Base-by-base conservation (phyloP, 2,113 vertebrate genomes). In the Campylorhamphus procurvoides region DNA sequence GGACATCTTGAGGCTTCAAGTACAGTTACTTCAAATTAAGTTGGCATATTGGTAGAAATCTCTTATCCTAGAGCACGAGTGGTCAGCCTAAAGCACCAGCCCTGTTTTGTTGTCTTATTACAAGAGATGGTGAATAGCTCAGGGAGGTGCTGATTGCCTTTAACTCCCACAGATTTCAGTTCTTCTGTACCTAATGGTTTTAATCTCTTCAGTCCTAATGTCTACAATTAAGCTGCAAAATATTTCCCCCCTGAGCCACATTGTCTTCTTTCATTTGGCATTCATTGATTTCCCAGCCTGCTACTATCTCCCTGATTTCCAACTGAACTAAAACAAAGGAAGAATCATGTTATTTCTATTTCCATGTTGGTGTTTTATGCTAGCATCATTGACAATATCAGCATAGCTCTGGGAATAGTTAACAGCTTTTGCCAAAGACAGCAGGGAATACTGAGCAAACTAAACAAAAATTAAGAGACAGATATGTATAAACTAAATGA, bases 281-380 rank as follows among this genome's bases (percentile, higher is more conserved):
- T 93, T 71, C 71, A 82, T 40, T 91, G 72, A 94, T 95, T 96
- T 94, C 62, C 39, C 67, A 66, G 44, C 20, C 52, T 74, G 14
- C 24, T 89, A 68, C 85, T 60, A 52, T 76, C 55, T 90, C 28
- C 17, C 22, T 13, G 7, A 75, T 74, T 94, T 94, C 62, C 74
- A 79, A 4, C 33, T 49, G 47, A 88, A 94, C 56, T 94, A 92
- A 95, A 91, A 92, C 10, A 52, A 37, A 63, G 25, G 22, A 31
- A 89, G 55, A 87, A 80, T 79, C 40, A 37, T 63, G 49, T 71
- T 95, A 69, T 86, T 95, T 94, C 94, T 94, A 87, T 92, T 90
- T 94, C 88, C 66, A 69, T 78, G 59, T 81, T 87, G 64, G 42
- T 66, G 39, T 40, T 80, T 78, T 79, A 31, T 78, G 44, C 29